Base-by-base conservation (phyloP, 2,888 invertebrate species). In the Cylindroiulus punctatus region DNA sequence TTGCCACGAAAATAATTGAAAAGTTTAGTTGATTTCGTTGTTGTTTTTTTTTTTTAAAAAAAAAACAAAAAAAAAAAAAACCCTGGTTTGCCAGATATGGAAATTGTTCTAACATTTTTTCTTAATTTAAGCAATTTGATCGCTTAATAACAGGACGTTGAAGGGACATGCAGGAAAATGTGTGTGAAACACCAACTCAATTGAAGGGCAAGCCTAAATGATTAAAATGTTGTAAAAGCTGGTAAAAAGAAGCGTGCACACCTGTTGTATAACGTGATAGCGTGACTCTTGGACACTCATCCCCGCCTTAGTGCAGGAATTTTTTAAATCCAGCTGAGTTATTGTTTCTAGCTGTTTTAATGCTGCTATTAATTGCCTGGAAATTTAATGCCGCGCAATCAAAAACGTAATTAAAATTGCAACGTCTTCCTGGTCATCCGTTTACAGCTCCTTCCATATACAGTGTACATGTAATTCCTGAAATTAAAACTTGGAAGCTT, bases 401-500 rank as follows among this genome's bases (percentile, higher is more conserved):
- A 76, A 76, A 76, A 76, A 76, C 30, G 7, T 76, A 76, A 76
- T 76, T 76, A 76, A 76, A 30, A 76, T 26, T 30, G 30, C 30
- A 14, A 30, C 76, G 26, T 76, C 76, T 76, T 76, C 17, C 30
- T 76, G 17, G 52, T 17, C 26, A 30, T 76, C 76, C 30, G 4
- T 76, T 44, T 76, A n/a, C n/a, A n/a, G n/a, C n/a, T n/a, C n/a
- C n/a, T n/a, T n/a, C n/a, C n/a, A n/a, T n/a, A n/a, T n/a, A n/a
- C n/a, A n/a, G n/a, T n/a, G n/a, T n/a, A n/a, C n/a, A n/a, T n/a
- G n/a, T n/a, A n/a, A n/a, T n/a, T n/a, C n/a, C n/a, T n/a, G 76
- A 76, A 76, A 76, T 76, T 76, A 76, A 76, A 76, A 30, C 30
- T 76, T 76, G 14, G 30, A 76, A 14, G 76, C n/a, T n/a, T n/a